Percentiles rank a stretch among this genome's conserved stretches.
Evolutionary conservation across 2,113 vertebrate genomes (phyloP).

Genomic region (Carettochelys insculpta): DNA sequence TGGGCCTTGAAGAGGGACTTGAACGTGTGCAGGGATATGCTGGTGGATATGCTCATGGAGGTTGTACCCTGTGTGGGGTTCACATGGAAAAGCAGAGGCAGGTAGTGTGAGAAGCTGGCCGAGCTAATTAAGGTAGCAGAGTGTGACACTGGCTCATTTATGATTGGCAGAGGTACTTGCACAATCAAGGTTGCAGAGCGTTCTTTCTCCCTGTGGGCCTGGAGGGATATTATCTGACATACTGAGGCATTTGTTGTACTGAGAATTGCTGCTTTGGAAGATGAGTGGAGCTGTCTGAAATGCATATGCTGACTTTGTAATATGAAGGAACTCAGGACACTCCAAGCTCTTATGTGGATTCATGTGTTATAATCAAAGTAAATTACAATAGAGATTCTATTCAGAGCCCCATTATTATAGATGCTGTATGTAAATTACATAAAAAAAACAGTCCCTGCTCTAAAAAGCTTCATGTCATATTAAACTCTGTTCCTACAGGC

Average conservation of each 20-base stretch:
- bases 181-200: fast-evolving
- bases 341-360: not conserved
- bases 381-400: not conserved
- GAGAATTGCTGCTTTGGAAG: not conserved
- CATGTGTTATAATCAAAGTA: not conserved
- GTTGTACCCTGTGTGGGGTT: fast-evolving
- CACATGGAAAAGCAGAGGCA: not conserved
- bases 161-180: not conserved
- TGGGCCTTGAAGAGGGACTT: not conserved
- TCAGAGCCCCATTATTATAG: not conserved
- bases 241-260: not conserved
- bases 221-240: not conserved
- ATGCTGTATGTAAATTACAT: not conserved
- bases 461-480: not conserved
- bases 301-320: not conserved
- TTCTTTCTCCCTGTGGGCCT: fast-evolving
- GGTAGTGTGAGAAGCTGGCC: not conserved
- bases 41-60: not conserved
- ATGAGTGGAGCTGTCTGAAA: not conserved
- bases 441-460: not conserved
- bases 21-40: not conserved
- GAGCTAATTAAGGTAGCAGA: not conserved
- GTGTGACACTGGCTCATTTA: not conserved
- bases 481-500: not conserved
- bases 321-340: not conserved